Evolutionary conservation across 2,113 vertebrate species (phyloP).

Genomic region (Hypomesus transpacificus): DNA sequence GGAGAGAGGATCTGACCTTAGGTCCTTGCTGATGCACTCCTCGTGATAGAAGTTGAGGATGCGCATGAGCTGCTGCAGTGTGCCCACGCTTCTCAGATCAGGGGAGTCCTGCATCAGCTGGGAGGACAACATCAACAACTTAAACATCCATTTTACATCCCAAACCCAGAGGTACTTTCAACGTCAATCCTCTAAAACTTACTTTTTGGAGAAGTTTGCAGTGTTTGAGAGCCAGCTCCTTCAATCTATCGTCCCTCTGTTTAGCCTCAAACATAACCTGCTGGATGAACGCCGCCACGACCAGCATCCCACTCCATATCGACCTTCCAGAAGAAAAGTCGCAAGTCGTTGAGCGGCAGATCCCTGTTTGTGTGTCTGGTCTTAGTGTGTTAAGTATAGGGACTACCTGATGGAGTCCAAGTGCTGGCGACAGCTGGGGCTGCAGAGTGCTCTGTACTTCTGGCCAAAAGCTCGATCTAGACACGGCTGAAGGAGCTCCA

Average conservation of each 20-base stretch:
- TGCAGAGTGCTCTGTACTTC: constrained; percentile 60
- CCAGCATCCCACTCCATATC: constrained; percentile 59
- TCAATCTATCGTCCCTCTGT: constrained; percentile 26
- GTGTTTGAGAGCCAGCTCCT: constrained; percentile 49
- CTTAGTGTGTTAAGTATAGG: not conserved
- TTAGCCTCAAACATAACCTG: constrained; percentile 52
- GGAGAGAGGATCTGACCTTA: constrained; percentile 49
- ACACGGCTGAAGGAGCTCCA: constrained; percentile 66
- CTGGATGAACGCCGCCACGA: constrained; percentile 67
- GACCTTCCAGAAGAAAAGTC: constrained; percentile 37
- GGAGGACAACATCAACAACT: not conserved
- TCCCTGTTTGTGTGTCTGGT: not conserved
- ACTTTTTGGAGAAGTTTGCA: constrained; percentile 46
- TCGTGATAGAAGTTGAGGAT: constrained; percentile 66
- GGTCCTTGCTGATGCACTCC: constrained; percentile 53
- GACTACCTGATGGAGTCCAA: constrained; percentile 62
- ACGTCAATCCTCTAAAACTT: constrained; percentile 7
- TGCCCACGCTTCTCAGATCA: constrained; percentile 50
- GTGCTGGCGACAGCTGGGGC: constrained; percentile 41
- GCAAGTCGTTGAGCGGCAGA: not conserved
- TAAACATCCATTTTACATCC: not conserved
- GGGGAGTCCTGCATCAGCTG: constrained; percentile 66
- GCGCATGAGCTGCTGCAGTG: constrained; percentile 61
- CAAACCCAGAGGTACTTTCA: too few species aligned
- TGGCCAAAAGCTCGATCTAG: constrained; percentile 56